Evolutionary conservation across 2,888 invertebrate genomes (phyloP), one percentile per base, ranked within the genome.

Genomic region (Drosophila barbarae): DNA sequence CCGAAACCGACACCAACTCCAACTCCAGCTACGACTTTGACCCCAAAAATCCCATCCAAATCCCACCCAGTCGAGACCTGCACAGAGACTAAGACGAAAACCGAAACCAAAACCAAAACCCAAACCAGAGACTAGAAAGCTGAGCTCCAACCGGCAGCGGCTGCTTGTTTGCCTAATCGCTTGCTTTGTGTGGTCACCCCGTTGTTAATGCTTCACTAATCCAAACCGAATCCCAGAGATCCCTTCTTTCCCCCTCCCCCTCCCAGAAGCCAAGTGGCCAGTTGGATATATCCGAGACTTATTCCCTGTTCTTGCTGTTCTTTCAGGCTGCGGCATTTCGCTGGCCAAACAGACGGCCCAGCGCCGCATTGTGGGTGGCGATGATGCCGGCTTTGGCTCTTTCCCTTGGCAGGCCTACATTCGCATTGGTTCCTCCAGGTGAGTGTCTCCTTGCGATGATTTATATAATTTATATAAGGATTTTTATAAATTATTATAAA

Each of bases 331-430:
- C 87, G 97, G 97, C 34, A 93, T 97, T 77, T 95, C 96, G 8
- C 92, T 94, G 39, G 92, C 93, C 71, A 95, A 95, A 87, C 95
- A 95, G 87, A 94, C 95, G 13, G 96, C 96, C 0, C 96, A 96
- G 86, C 91, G 96, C 23, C 91, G 97, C 74, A 97, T 97, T 72
- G 97, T 97, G 21, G 97, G 97, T 0, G 97, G 97, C 0, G 96
- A 96, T 80, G 97, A 97, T 88, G 96, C 97, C 0, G 97, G 97
- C 47, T 97, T 97, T 88, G 97, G 96, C 21, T 95, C 96, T 66
- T 97, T 97, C 87, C 97, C 97, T 26, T 97, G 97, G 97, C 97
- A 97, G 91, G 96, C 97, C 0, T 97, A 97, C 90, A 97, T 97
- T 85, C 92, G 97, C 87, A 97, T 97, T 65, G 97, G 97, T 70